Percentiles rank a stretch among this genome's conserved stretches.
Conservation (phyloP, 2,113 vertebrate species). For the Paratilapia polleni region DNA sequence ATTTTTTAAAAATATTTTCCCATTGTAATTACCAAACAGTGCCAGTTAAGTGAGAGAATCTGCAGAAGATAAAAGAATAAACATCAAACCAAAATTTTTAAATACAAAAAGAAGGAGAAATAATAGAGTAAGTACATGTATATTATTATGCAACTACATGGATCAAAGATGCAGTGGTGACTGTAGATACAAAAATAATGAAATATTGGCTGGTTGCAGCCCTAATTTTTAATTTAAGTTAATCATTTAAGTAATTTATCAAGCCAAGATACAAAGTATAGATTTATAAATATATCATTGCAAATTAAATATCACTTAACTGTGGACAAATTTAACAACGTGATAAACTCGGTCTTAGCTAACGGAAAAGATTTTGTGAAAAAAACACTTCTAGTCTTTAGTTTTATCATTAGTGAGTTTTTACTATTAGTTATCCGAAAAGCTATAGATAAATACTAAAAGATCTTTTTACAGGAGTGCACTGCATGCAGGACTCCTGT, state of each 20-base stretch:
- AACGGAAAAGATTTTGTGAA: no score
- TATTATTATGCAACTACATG: not conserved
- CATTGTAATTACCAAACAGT: not conserved
- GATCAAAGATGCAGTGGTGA: not conserved
- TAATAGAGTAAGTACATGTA: not conserved
- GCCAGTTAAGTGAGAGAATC: not conserved
- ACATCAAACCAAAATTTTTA: no score
- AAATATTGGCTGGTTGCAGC: not conserved
- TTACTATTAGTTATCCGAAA: not conserved
- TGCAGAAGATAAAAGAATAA: not conserved
- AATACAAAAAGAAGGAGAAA: not conserved
- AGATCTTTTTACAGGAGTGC: rapidly evolving
- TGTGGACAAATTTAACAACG: no score
- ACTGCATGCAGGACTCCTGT: not conserved
- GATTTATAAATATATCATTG: no score
- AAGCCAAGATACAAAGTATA: no score
- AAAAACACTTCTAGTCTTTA: no score
- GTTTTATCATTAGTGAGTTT: no score
- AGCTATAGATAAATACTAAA: not conserved
- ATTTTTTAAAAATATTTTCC: not conserved
- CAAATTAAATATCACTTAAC: no score
- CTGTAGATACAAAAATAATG: not conserved
- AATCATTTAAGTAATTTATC: no score
- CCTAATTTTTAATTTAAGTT: no score
- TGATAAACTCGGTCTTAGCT: not conserved